These are phyloP conservation scores for Scortum barcoo DNA, from an alignment of 2,113 vertebrate species.

Conservation along the genomic window DNA sequence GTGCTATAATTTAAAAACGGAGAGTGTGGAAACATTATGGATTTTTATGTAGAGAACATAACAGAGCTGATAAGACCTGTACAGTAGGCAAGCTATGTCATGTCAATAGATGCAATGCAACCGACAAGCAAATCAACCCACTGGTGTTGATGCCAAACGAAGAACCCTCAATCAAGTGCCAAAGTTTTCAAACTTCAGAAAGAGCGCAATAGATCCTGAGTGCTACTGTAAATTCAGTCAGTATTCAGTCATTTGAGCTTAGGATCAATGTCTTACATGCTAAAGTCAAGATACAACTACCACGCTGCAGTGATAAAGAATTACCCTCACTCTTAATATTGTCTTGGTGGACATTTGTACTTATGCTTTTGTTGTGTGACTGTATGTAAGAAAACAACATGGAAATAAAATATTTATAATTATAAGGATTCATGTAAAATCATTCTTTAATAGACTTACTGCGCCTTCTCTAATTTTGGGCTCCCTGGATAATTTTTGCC, in stretches of 20 bases:
- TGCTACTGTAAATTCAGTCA: constrained; percentile 1
- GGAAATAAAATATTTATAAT: not conserved
- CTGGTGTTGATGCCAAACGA: not conserved
- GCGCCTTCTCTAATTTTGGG: too few relatives aligned
- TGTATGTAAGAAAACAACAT: not conserved
- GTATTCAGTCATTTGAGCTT: constrained; percentile 14
- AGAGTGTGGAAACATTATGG: not conserved
- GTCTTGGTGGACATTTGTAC: not conserved
- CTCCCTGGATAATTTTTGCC: too few relatives aligned
- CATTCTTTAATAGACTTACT: not conserved
- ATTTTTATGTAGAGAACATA: not conserved
- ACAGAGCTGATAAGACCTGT: not conserved
- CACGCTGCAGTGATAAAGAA: too few relatives aligned
- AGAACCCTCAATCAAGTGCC: not conserved
- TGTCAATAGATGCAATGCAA: not conserved
- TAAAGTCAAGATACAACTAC: not conserved
- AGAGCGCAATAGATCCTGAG: not conserved
- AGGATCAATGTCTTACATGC: not conserved
- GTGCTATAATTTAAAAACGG: not conserved
- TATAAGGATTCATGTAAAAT: not conserved
- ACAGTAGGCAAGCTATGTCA: not conserved
- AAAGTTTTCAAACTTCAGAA: not conserved
- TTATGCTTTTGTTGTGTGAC: not conserved
- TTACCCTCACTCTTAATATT: not conserved
- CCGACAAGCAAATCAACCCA: not conserved